Percentiles rank a stretch among this genome's conserved stretches.
Conservation (phyloP, 2,888 invertebrate species). For the Cotesia congregata region DNA sequence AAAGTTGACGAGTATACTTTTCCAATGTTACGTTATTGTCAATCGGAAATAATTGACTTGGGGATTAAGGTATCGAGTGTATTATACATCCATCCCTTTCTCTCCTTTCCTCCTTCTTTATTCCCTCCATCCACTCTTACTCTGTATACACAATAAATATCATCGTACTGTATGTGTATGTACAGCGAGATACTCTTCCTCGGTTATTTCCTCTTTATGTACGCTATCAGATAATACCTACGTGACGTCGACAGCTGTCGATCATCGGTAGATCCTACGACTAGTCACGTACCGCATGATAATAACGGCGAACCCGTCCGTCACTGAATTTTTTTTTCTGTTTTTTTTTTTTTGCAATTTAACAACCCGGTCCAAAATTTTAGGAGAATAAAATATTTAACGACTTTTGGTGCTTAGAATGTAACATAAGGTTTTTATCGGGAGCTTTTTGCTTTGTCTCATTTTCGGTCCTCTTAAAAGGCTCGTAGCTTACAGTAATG, state of each 20-base stretch:
- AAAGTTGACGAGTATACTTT: constrained; percentile 8
- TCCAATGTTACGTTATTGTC: constrained; percentile 15
- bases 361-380: not conserved
- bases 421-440: not conserved
- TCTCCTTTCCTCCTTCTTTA: not conserved
- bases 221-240: not conserved
- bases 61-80: constrained; percentile 3
- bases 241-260: constrained; percentile 8
- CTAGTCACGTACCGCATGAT: constrained; percentile 3
- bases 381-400: too few species aligned
- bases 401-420: constrained; percentile 1
- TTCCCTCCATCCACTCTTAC: not conserved
- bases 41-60: constrained; percentile 28
- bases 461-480: not conserved
- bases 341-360: not conserved
- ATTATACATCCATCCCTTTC: not conserved
- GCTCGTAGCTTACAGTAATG: not conserved
- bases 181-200: not conserved
- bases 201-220: constrained; percentile 12
- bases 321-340: constrained; percentile 1
- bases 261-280: not conserved
- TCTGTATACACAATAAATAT: constrained; percentile 7
- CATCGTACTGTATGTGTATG: not conserved
- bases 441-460: not conserved
- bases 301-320: not conserved